phyloP scores from a whole-genome alignment of 2,888 invertebrate species.

The Pterobdella sp. region DNA sequence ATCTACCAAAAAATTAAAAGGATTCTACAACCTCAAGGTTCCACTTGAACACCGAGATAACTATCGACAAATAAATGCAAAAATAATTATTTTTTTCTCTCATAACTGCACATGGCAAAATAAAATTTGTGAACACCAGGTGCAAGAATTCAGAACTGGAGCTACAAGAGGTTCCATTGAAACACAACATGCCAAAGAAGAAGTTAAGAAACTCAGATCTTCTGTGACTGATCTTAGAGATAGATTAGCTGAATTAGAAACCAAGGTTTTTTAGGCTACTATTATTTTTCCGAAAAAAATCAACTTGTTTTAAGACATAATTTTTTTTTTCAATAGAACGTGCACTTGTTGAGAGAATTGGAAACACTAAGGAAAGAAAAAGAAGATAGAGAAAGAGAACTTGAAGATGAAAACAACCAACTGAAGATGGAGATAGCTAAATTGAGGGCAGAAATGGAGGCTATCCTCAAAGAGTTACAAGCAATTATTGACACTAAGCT shows the following conservation, averaged over 20 bases:
- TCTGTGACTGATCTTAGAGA: conserved; percentile 52
- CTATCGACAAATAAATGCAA: background rate
- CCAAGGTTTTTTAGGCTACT: too few species aligned
- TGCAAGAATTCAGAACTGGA: conserved; percentile 55
- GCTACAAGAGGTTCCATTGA: conserved; percentile 53
- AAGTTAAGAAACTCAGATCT: conserved; percentile 52
- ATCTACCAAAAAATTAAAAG: too few species aligned
- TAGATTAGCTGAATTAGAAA: conserved; percentile 54
- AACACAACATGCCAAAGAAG: conserved; percentile 52
- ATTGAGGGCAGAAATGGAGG: conserved; percentile 31
- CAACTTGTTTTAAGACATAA: background rate
- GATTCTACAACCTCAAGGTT: conserved; percentile 55
- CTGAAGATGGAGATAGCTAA: conserved; percentile 27
- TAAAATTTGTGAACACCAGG: conserved; percentile 39
- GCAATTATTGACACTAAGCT: conserved; percentile 19
- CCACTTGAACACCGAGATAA: too few species aligned
- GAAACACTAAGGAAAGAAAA: conserved; percentile 22
- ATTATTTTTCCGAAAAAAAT: background rate
- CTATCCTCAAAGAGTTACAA: conserved; percentile 29
- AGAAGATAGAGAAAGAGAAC: conserved; percentile 28
- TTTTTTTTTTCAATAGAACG: conserved; percentile 22
- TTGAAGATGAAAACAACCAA: conserved; percentile 30
- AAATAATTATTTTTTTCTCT: background rate
- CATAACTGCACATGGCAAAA: background rate
- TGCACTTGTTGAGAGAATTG: conserved; percentile 20